Evolutionary conservation across 1,140 invertebrate genomes (phyloP), one percentile per base, ranked within the genome.

Genomic region (Onthophagus taurus): DNA sequence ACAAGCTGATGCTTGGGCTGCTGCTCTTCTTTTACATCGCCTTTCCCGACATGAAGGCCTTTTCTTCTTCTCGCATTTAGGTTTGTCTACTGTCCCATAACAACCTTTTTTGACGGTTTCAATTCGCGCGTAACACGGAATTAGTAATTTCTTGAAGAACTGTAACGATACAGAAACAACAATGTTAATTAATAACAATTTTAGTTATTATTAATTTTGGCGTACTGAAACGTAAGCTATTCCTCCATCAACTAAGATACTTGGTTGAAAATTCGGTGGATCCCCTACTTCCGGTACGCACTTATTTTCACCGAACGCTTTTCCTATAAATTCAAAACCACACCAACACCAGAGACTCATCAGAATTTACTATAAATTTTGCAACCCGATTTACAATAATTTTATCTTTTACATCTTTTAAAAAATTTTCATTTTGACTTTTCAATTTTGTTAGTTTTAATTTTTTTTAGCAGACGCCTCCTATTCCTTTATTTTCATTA

Each of bases 181-280:
- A 26, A 26, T 26, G 24, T 9, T 11, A 12, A 33, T 33, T 33
- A 4, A 2, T 5, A 16, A 17, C 7, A 33, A 33, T 12, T 3
- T 3, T 16, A 20, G 34, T 36, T 12, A n/a, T n/a, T n/a, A n/a
- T n/a, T n/a, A 18, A 13, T 26, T 12, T 8, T 29, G 18, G 42
- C 47, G 46, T 50, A 58, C 55, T 47, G 50, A 51, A 14, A 58
- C 49, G 49, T 53, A 58, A 12, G 45, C 48, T 29, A 58, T 55
- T 7, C 53, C 55, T 33, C 37, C 47, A 39, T 53, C 55, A 16
- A 55, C 45, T 44, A 58, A 51, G n/a, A 50, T 31, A 2, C 55
- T 53, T 13, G 55, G 53, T 36, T 58, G 49, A 43, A 58, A 58
- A 45, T 58, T 49, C 12, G 52, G 14, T 11, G 54, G 50, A 52